These are phyloP conservation scores for Agriopis aurantiaria DNA, from an alignment of 2,888 invertebrate genomes.

Conservation along the genomic window DNA sequence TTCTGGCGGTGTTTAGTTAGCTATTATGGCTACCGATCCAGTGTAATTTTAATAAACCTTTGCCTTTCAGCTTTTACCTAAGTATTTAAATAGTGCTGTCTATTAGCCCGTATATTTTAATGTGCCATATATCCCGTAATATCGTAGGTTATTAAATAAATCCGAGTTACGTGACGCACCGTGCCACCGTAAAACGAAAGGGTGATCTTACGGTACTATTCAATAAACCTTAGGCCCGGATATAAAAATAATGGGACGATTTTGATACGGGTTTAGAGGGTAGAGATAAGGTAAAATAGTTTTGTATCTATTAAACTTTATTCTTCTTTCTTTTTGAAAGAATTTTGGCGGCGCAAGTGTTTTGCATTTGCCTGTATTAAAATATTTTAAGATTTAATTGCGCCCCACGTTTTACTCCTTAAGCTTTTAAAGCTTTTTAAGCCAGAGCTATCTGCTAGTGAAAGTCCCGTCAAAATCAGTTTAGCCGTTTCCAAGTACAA, in stretches of 20 bases:
- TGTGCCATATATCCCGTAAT: conserved; percentile 28
- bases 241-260: conserved; percentile 40
- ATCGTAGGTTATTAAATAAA: conserved; percentile 36
- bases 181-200: conserved; percentile 40
- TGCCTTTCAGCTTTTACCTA: not conserved
- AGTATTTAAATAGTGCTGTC: conserved; percentile 6
- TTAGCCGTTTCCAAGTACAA: too few species aligned
- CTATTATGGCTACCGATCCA: too few species aligned
- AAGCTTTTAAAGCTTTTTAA: too few species aligned
- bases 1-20: too few species aligned
- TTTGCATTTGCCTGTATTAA: too few species aligned
- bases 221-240: conserved; percentile 41
- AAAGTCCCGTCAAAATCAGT: too few species aligned
- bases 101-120: conserved; percentile 20
- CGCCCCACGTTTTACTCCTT: too few species aligned
- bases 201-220: conserved; percentile 40
- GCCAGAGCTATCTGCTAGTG: too few species aligned
- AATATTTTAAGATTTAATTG: too few species aligned
- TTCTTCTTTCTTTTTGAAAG: not conserved
- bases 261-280: conserved; percentile 10
- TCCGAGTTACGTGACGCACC: conserved; percentile 28
- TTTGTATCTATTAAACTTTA: not conserved
- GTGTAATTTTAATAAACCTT: not conserved
- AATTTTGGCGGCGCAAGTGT: too few species aligned
- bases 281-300: not conserved